Evolutionary conservation across 2,113 vertebrate genomes (phyloP).

Genomic region (Syrmaticus mikado): DNA sequence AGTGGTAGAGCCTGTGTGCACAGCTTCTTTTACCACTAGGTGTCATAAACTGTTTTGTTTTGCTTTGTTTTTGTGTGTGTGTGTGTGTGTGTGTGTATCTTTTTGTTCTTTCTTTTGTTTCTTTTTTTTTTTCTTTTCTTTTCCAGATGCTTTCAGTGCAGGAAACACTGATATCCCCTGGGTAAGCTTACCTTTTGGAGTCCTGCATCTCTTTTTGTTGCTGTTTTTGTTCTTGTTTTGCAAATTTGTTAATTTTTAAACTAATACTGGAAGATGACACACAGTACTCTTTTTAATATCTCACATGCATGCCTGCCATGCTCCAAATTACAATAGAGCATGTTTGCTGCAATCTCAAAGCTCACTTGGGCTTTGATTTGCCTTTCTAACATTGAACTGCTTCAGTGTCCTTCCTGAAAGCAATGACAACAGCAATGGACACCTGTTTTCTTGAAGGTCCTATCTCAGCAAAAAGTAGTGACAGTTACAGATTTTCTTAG

Average conservation of each 20-base stretch:
- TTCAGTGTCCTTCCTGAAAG: neutral
- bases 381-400: neutral
- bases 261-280: neutral
- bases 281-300: neutral
- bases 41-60: neutral
- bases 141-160: neutral
- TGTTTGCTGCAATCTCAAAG: neutral
- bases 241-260: neutral
- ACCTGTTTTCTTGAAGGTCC: neutral
- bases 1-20: neutral
- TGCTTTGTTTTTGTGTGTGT: neutral
- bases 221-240: neutral
- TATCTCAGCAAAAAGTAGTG: neutral
- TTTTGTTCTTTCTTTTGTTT: neutral
- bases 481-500: neutral
- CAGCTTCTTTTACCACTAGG: constrained; percentile 29
- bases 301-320: neutral
- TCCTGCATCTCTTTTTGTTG: neutral
- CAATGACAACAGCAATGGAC: fast-evolving
- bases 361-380: constrained; percentile 6
- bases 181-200: neutral
- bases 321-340: neutral
- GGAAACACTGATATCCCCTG: neutral
- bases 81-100: neutral
- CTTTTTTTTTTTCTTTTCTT: neutral